Base-by-base conservation (phyloP, 2,888 invertebrate genomes). In the Lithodes maja region DNA sequence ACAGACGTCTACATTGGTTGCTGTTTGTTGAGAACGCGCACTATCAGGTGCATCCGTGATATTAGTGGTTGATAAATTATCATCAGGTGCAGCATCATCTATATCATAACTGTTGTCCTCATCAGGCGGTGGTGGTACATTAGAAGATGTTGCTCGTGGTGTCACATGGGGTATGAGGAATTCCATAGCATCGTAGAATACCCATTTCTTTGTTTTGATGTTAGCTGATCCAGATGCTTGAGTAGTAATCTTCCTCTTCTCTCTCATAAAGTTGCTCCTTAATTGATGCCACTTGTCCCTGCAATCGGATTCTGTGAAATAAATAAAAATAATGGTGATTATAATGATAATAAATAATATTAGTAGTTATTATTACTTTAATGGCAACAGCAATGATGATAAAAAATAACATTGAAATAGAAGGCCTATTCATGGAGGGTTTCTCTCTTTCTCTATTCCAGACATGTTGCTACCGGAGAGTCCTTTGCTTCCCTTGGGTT, bases 401-500 rank as follows among this genome's bases (percentile, higher is more conserved):
- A 33, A 68, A 81, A 81, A 81, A 54, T 55, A 1, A 82, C 61
- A 82, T 68, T 3, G 69, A 69, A 82, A 82, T 33, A 82, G 82
- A 82, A 82, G 69, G 82, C 82, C 82, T 69, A 82, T 82, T 82
- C 53, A 71, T 74, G n/a, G 71, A 52, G 7, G 83, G 52, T 83
- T 83, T 83, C 53, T 69, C 83, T 83, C 74, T 83, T 69, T 83
- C 69, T 68, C 83, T 83, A 50, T 85, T 86, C 80, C 79, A 81
- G 71, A 81, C 71, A 81, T 82, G 87, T 61, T 83, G 55, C 83
- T 86, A 86, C 80, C 49, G 83, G 79, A 55, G 78, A 88, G 2
- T 88, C 83, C 5, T 84, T 88, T 84, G 88, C 79, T 84, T 88
- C 88, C 71, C 78, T 84, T 83, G 79, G 79, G 2, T 84, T 15